phyloP scores from a whole-genome alignment of 2,113 vertebrate species.

The Phodopus roborovskii region DNA sequence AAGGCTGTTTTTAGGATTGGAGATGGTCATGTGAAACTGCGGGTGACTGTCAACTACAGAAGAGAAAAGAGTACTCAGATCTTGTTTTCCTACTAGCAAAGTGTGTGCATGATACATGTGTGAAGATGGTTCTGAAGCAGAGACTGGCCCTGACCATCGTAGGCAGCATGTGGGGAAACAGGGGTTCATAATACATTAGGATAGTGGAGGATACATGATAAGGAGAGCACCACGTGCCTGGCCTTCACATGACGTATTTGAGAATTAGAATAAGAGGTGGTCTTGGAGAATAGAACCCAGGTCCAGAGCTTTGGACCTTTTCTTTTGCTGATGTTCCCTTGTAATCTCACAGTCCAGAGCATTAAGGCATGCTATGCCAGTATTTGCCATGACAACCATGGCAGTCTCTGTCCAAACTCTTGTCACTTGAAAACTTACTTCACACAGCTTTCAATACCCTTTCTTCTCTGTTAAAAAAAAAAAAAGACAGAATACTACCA shows the following conservation, averaged over 20 bases:
- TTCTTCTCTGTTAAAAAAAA: conserved; percentile 53
- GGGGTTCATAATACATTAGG: not conserved
- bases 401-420: conserved; percentile 31
- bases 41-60: conserved; percentile 43
- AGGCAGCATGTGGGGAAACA: not conserved
- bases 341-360: not conserved
- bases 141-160: not conserved
- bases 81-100: conserved; percentile 34
- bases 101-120: conserved; percentile 32
- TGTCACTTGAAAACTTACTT: conserved; percentile 48
- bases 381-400: not conserved
- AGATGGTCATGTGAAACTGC: conserved; percentile 19
- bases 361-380: conserved; percentile 11
- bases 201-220: not conserved
- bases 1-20: conserved; percentile 52
- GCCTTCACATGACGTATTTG: conserved; percentile 21
- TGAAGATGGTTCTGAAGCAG: conserved; percentile 30
- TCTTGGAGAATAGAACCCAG: conserved; percentile 53
- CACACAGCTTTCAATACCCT: conserved; percentile 42
- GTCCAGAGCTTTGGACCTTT: conserved; percentile 23
- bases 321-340: conserved; percentile 35
- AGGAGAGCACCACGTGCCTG: not conserved
- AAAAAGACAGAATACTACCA: not conserved
- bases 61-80: not conserved
- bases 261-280: conserved; percentile 18